phyloP scores from a whole-genome alignment of 2,113 vertebrate species.

The Redunca redunca region DNA sequence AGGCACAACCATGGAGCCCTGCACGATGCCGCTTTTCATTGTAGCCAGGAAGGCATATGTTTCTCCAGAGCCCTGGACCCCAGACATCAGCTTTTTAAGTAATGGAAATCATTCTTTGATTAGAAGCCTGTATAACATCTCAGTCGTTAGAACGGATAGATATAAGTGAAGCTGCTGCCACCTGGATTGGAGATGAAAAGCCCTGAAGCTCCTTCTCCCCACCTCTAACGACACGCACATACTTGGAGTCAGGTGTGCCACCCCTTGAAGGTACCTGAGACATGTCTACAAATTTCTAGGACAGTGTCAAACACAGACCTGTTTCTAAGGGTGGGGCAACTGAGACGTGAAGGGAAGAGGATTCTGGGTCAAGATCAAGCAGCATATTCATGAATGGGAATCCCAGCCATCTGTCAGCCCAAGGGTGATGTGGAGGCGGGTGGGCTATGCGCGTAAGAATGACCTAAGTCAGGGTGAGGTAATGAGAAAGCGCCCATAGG shows the following conservation, averaged over 20 bases:
- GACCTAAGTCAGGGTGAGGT: background rate
- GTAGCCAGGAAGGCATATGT: background rate
- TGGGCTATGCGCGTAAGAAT: too few species aligned
- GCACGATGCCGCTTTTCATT: rapidly evolving
- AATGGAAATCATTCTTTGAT: background rate
- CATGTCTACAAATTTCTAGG: background rate
- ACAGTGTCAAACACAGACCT: background rate
- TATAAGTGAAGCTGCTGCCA: background rate
- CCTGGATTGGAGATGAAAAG: background rate
- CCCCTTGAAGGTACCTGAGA: background rate
- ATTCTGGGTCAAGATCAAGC: background rate
- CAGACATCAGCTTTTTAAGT: background rate
- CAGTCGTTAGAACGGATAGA: background rate
- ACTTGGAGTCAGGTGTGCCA: background rate
- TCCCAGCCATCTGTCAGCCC: background rate
- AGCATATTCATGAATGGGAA: background rate
- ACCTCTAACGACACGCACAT: rapidly evolving
- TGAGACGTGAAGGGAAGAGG: background rate
- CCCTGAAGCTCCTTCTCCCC: rapidly evolving
- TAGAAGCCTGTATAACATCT: background rate
- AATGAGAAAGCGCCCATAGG: background rate
- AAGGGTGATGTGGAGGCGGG: background rate
- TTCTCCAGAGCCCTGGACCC: background rate
- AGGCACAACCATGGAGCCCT: background rate
- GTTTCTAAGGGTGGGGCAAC: background rate